These are phyloP conservation scores for Micromys minutus DNA, from an alignment of 2,113 vertebrate species.

Conservation along the genomic window DNA sequence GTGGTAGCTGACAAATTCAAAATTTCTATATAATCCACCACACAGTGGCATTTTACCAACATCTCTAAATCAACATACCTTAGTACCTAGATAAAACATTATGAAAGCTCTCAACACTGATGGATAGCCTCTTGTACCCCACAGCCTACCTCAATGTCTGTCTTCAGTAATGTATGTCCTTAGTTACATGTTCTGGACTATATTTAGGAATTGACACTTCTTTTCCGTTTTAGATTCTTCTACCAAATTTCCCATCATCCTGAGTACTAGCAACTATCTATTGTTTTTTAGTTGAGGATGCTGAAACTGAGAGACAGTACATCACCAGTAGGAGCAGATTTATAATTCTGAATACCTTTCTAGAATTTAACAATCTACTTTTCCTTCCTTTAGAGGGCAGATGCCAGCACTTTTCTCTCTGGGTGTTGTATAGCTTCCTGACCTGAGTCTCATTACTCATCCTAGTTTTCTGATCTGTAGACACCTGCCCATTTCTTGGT, in stretches of 20 bases:
- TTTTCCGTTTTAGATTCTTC: slow-evolving; percentile 11
- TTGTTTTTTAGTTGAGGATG: background rate
- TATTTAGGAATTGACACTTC: background rate
- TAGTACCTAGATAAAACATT: background rate
- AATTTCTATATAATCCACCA: background rate
- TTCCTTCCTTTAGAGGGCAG: background rate
- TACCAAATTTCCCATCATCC: background rate
- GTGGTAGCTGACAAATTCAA: background rate
- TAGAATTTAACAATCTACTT: slow-evolving; percentile 9
- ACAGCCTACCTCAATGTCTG: slow-evolving; percentile 11
- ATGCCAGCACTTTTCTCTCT: background rate
- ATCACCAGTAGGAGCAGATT: background rate
- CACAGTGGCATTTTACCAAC: background rate
- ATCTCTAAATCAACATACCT: background rate
- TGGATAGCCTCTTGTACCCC: background rate
- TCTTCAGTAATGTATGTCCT: background rate
- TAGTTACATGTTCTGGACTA: background rate
- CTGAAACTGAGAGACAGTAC: slow-evolving; percentile 25
- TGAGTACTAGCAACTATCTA: background rate
- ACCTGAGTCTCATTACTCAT: background rate
- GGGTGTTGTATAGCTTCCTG: background rate
- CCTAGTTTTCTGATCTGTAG: background rate
- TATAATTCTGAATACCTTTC: slow-evolving; percentile 33
- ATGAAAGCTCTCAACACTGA: background rate
- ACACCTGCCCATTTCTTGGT: slow-evolving; percentile 37